A percentile compares a stretch with the other conserved stretches of the same genome.
Evolutionary conservation across 2,797 vertebrate species (phyloP).

Genomic region (Phataginus tetradactyla): DNA sequence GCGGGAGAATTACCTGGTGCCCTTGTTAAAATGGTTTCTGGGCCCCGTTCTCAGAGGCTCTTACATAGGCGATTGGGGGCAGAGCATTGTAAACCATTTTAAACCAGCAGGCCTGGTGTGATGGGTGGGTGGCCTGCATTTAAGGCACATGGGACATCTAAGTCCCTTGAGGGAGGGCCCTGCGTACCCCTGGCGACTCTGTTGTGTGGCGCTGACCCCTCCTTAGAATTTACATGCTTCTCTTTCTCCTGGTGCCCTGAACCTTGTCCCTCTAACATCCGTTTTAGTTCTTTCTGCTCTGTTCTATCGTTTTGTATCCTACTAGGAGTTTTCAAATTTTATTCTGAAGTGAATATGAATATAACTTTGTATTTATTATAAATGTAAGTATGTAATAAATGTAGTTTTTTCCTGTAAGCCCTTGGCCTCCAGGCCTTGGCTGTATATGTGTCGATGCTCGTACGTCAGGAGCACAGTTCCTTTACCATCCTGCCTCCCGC

Average conservation of each 20-base stretch:
- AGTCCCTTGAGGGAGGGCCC: neutral
- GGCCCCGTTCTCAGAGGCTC: neutral
- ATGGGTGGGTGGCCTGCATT: neutral
- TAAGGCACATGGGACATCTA: neutral
- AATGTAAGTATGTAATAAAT: neutral
- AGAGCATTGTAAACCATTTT: too few species aligned
- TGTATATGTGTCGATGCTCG: neutral
- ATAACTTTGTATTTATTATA: neutral
- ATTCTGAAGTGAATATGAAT: neutral
- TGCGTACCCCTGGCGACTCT: too few species aligned
- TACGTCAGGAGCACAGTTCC: neutral
- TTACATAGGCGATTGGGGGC: neutral
- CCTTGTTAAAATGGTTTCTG: neutral
- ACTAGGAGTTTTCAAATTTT: neutral
- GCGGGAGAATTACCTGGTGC: neutral
- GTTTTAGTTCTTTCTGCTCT: too few species aligned
- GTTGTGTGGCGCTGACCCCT: too few species aligned
- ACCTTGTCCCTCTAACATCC: too few species aligned
- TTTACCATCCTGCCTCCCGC: neutral
- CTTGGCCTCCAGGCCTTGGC: neutral
- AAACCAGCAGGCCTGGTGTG: neutral
- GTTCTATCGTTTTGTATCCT: too few species aligned
- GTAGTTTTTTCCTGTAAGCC: neutral
- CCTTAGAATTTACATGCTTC: neutral
- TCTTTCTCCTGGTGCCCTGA: neutral